Conservation (phyloP, 2,888 invertebrate genomes). For the Vannuccia rotundouncinata region DNA sequence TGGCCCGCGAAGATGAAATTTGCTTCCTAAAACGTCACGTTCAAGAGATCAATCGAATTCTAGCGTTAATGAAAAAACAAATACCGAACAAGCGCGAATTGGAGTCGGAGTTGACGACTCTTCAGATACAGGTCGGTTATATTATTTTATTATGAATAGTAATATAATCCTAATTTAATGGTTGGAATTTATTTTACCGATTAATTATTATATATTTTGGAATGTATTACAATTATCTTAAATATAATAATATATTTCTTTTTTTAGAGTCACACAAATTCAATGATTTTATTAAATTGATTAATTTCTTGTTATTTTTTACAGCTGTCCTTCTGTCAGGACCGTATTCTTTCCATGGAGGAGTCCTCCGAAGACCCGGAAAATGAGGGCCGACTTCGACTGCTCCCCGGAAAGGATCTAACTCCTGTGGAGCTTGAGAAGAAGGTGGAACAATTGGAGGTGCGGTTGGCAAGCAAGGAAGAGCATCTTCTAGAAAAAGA, state of each 20-base stretch:
- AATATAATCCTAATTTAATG: too few species aligned
- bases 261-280: background rate
- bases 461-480: conserved; percentile 53
- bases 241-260: background rate
- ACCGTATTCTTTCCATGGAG: conserved; percentile 54
- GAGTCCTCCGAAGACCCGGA: conserved; percentile 52
- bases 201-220: background rate
- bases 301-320: too few species aligned
- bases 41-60: conserved; percentile 50
- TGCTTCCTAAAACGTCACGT: conserved; percentile 51
- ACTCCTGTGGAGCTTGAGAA: conserved; percentile 50
- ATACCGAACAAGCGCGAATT: conserved; percentile 49
- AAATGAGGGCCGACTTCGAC: conserved; percentile 49
- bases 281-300: too few species aligned
- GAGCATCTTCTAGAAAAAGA: conserved; percentile 55
- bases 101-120: conserved; percentile 51
- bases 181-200: background rate
- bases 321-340: conserved; percentile 54
- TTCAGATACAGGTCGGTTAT: conserved; percentile 51
- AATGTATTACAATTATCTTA: background rate
- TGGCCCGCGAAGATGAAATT: conserved; percentile 54
- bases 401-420: conserved; percentile 52
- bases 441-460: conserved; percentile 55
- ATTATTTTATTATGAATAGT: too few species aligned
- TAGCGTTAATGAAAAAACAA: conserved; percentile 48